A percentile compares a stretch with the other conserved stretches of the same genome.
Conservation (phyloP, 2,888 invertebrate genomes). For the Mantis religiosa region DNA sequence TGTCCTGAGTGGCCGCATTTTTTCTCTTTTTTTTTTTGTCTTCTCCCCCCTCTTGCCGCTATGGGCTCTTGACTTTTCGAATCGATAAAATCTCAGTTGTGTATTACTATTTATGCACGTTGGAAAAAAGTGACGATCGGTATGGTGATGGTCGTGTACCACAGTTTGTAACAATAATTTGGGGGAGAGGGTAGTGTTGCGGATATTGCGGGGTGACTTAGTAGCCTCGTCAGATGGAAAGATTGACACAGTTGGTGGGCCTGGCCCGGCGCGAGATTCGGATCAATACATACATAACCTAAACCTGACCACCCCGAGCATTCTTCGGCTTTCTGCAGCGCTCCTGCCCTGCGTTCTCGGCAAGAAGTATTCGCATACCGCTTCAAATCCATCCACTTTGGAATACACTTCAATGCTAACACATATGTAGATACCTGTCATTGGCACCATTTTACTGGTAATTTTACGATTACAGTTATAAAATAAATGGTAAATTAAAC, state of each 20-base stretch:
- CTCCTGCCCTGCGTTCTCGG: background rate
- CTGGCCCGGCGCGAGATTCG: background rate
- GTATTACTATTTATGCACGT: background rate
- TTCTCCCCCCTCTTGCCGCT: background rate
- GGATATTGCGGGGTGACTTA: background rate
- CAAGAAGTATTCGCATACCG: background rate
- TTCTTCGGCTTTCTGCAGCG: background rate
- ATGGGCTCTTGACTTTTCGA: background rate
- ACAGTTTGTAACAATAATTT: background rate
- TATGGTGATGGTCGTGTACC: background rate
- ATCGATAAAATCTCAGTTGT: background rate
- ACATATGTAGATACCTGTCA: no score
- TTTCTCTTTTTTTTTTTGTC: no score
- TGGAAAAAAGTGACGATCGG: background rate
- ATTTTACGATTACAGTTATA: no score
- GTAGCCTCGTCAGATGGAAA: slow-evolving; percentile 13
- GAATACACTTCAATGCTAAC: no score
- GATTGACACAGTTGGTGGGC: slow-evolving; percentile 9
- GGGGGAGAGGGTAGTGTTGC: background rate
- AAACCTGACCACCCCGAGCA: slow-evolving; percentile 10
- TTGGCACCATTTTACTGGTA: no score
- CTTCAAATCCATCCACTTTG: no score
- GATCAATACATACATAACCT: slow-evolving; percentile 28
- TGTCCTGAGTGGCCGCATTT: background rate
- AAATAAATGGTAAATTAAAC: no score